phyloP scores from a whole-genome alignment of 2,888 invertebrate genomes.

The Folsomia candida region DNA sequence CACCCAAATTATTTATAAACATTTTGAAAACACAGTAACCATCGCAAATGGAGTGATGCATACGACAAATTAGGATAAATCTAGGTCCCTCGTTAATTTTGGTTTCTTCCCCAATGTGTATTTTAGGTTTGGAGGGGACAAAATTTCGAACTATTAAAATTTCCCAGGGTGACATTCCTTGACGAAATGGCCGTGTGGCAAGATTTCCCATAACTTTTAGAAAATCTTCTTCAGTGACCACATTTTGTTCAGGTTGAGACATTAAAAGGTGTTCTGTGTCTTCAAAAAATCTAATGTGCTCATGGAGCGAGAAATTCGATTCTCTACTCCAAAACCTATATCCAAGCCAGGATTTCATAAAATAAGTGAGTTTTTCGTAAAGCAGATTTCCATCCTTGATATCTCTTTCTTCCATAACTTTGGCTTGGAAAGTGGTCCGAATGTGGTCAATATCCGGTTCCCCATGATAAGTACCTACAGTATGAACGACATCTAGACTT shows the following conservation, averaged over 20 bases:
- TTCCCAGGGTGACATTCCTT: constrained; percentile 45
- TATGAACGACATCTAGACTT: constrained; percentile 32
- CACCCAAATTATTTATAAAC: constrained; percentile 28
- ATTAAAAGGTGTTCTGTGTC: too few species aligned
- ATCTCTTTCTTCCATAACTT: constrained; percentile 30
- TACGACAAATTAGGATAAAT: constrained; percentile 31
- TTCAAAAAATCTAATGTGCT: constrained; percentile 38
- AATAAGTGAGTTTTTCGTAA: constrained; percentile 39
- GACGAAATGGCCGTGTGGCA: constrained; percentile 33
- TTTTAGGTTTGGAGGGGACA: neutral
- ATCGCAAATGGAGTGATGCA: constrained; percentile 46
- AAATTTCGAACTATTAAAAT: constrained; percentile 34
- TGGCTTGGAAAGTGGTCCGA: constrained; percentile 21
- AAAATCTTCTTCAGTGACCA: constrained; percentile 33
- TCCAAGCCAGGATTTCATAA: constrained; percentile 44
- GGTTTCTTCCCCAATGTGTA: constrained; percentile 15
- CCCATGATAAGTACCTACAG: constrained; percentile 24
- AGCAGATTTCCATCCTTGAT: constrained; percentile 26
- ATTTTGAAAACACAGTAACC: constrained; percentile 38
- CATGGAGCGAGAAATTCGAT: constrained; percentile 34
- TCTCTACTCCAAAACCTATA: constrained; percentile 49
- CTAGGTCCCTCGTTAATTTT: constrained; percentile 12
- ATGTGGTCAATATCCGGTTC: constrained; percentile 19
- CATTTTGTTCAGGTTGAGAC: constrained; percentile 17
- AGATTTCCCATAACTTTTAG: constrained; percentile 31